Conservation (phyloP, 2,113 vertebrate species). For the Ardeotis arabs region DNA sequence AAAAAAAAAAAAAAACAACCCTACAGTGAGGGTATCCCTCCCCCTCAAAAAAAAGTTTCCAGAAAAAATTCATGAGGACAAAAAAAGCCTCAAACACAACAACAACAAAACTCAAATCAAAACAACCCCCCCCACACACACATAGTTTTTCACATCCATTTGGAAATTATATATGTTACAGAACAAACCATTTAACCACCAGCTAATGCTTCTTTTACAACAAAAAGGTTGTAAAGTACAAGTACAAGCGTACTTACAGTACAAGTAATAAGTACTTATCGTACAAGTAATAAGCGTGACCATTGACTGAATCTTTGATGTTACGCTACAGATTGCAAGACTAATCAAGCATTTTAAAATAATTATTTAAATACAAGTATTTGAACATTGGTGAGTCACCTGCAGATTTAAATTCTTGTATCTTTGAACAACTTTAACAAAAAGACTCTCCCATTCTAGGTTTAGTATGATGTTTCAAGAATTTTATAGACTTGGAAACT, state of each 20-base stretch:
- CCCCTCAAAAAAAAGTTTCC: not conserved
- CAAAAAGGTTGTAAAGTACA: not conserved
- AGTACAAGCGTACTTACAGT: too few relatives aligned
- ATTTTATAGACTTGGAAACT: not conserved
- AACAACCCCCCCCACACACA: accelerated
- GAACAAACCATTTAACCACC: not conserved
- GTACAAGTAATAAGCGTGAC: not conserved
- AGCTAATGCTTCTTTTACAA: not conserved
- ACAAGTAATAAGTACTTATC: not conserved
- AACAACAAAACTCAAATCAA: not conserved
- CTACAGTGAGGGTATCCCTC: not conserved
- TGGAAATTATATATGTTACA: not conserved
- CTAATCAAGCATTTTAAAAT: not conserved
- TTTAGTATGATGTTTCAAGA: not conserved
- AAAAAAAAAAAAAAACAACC: not conserved
- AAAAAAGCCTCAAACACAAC: not conserved
- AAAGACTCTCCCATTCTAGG: not conserved
- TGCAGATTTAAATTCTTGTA: not conserved
- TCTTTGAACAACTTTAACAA: not conserved
- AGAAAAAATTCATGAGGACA: not conserved
- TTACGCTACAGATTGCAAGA: not conserved
- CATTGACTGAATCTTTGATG: not conserved
- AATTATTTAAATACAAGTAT: not conserved
- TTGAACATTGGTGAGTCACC: not conserved
- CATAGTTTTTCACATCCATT: not conserved